Evolutionary conservation across 2,113 vertebrate species (phyloP).

Genomic region (Morone saxatilis): DNA sequence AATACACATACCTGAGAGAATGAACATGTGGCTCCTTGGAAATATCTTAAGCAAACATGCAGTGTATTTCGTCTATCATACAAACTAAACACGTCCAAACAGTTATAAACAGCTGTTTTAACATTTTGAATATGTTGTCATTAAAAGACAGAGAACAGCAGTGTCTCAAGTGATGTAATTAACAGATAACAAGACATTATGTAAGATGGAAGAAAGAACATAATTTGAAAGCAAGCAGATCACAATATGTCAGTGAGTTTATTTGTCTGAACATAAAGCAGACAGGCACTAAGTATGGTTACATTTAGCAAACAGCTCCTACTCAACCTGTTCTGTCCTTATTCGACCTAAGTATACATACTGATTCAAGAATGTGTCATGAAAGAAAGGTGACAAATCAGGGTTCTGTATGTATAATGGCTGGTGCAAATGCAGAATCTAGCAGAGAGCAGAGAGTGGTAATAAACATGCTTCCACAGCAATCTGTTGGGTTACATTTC

Average conservation of each 20-base stretch:
- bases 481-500: conserved; percentile 71
- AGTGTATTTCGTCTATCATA: conserved; percentile 15
- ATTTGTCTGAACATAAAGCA: conserved; percentile 64
- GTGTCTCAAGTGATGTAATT: conserved; percentile 57
- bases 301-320: conserved; percentile 31
- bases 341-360: conserved; percentile 32
- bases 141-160: conserved; percentile 51
- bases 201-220: conserved; percentile 36
- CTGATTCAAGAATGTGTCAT: conserved; percentile 36
- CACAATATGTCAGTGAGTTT: conserved; percentile 35
- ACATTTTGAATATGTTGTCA: conserved; percentile 49
- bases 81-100: conserved; percentile 64
- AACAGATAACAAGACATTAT: conserved; percentile 64
- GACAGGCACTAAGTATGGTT: conserved; percentile 37
- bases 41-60: conserved; percentile 37
- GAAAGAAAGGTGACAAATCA: conserved; percentile 47
- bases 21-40: conserved; percentile 45
- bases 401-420: conserved; percentile 37
- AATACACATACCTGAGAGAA: conserved; percentile 41
- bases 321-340: conserved; percentile 41
- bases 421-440: conserved; percentile 52
- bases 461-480: conserved; percentile 73
- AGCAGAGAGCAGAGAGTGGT: conserved; percentile 58
- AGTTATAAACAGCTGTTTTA: conserved; percentile 67
- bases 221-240: conserved; percentile 56